Percentiles rank a stretch among this genome's conserved stretches.
Evolutionary conservation across 1,140 invertebrate species (phyloP).

Genomic region (Drosophila nigrodunni): DNA sequence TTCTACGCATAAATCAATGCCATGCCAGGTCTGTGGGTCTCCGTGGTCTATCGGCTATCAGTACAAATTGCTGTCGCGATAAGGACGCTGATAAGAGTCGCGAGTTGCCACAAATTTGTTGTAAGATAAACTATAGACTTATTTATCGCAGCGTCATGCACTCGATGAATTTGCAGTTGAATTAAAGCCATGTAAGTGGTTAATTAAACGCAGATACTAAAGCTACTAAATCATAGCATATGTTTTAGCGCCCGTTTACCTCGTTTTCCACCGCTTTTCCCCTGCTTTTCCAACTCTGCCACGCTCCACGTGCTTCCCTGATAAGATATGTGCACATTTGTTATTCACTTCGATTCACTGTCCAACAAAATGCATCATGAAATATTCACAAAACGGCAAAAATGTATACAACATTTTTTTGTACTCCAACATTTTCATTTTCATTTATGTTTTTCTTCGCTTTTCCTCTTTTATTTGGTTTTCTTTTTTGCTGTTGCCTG

Average conservation of each 20-base stretch:
- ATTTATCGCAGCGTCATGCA: conserved; percentile 39
- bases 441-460: neutral
- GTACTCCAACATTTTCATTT: conserved; percentile 31
- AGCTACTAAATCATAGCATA: conserved; percentile 72
- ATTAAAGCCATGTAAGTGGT: conserved; percentile 83
- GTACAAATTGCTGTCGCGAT: conserved; percentile 59
- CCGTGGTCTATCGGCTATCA: conserved; percentile 27
- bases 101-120: conserved; percentile 18
- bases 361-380: conserved; percentile 55
- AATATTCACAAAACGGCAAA: conserved; percentile 40
- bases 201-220: conserved; percentile 71
- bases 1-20: conserved; percentile 71
- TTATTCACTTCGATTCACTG: conserved; percentile 38
- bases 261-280: neutral
- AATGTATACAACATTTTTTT: neutral
- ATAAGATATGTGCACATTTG: conserved; percentile 62
- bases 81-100: conserved; percentile 40
- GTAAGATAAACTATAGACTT: conserved; percentile 2
- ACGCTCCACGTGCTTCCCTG: neutral
- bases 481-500: conserved; percentile 1
- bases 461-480: conserved; percentile 5
- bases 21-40: conserved; percentile 48
- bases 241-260: conserved; percentile 55
- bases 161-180: conserved; percentile 57
- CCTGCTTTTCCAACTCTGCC: too few relatives aligned